phyloP scores from a whole-genome alignment of 2,797 vertebrate genomes.

The Pygocentrus nattereri region DNA sequence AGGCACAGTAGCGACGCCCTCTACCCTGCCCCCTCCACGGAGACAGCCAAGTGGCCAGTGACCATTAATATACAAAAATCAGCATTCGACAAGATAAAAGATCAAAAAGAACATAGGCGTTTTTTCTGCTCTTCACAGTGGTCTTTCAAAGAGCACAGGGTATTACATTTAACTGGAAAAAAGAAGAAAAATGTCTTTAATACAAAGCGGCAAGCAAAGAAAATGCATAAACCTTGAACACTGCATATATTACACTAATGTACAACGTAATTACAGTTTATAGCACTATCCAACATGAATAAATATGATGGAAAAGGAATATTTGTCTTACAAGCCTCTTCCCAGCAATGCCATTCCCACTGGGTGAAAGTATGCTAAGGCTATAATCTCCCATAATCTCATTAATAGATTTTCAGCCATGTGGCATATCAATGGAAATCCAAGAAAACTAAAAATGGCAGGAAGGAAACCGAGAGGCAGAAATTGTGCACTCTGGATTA shows the following conservation, averaged over 20 bases:
- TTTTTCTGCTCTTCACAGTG: too few relatives aligned
- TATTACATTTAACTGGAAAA: too few relatives aligned
- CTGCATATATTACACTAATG: too few relatives aligned
- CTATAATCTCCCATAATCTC: slow-evolving; percentile 56
- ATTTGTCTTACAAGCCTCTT: slow-evolving; percentile 6
- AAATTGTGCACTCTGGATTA: slow-evolving; percentile 32
- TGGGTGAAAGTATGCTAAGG: slow-evolving; percentile 54
- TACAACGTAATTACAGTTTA: not conserved
- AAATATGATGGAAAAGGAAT: not conserved
- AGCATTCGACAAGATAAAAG: too few relatives aligned
- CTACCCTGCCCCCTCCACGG: too few relatives aligned
- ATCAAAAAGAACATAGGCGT: too few relatives aligned
- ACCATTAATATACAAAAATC: too few relatives aligned
- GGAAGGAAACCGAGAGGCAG: slow-evolving; percentile 18
- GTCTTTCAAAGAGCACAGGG: too few relatives aligned
- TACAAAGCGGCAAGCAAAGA: too few relatives aligned
- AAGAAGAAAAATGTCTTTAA: not conserved
- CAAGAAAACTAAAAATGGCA: slow-evolving; percentile 22
- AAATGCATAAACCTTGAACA: too few relatives aligned
- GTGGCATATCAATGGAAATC: slow-evolving; percentile 47
- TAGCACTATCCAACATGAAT: not conserved
- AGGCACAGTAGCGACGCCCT: too few relatives aligned
- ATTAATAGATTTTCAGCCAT: slow-evolving; percentile 54
- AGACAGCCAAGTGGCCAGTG: too few relatives aligned
- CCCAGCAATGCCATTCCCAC: slow-evolving; percentile 32